Conservation (phyloP, 2,888 invertebrate genomes). For the Nomada flava region DNA sequence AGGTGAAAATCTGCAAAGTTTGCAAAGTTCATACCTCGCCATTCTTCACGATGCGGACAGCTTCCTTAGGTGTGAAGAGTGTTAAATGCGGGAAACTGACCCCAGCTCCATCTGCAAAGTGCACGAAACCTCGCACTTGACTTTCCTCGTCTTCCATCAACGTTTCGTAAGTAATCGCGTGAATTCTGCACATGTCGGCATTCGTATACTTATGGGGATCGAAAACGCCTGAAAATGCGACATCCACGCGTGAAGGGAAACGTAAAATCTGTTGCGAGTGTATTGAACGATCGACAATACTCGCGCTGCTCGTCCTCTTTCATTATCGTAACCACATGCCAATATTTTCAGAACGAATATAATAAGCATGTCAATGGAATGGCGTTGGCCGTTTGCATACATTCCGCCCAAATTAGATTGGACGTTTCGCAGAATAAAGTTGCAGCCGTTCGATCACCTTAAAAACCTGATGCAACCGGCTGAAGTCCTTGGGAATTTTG, state of each 20-base stretch:
- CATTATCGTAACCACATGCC: neutral
- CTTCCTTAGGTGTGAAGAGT: constrained; percentile 91
- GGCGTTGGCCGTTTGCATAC: neutral
- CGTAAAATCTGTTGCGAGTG: neutral
- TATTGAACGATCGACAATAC: neutral
- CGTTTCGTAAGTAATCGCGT: constrained; percentile 91
- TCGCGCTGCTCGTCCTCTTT: neutral
- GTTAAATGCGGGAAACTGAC: constrained; percentile 91
- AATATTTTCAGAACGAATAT: neutral
- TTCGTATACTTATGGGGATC: constrained; percentile 91
- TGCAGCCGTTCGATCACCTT: neutral
- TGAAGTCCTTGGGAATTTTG: neutral
- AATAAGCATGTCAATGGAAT: neutral
- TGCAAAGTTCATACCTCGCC: constrained; percentile 87
- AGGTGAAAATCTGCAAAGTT: too few relatives aligned
- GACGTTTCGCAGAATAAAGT: neutral
- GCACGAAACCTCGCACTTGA: constrained; percentile 91
- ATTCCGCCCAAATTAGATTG: constrained; percentile 2
- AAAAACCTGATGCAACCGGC: neutral
- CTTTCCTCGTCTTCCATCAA: constrained; percentile 93
- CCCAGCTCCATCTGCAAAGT: constrained; percentile 91
- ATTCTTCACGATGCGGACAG: constrained; percentile 92
- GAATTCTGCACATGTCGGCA: constrained; percentile 91
- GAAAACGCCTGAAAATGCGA: constrained; percentile 87
- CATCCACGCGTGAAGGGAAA: constrained; percentile 8